Evolutionary conservation across 2,888 invertebrate genomes (phyloP).

Genomic region (Folsomia candida): DNA sequence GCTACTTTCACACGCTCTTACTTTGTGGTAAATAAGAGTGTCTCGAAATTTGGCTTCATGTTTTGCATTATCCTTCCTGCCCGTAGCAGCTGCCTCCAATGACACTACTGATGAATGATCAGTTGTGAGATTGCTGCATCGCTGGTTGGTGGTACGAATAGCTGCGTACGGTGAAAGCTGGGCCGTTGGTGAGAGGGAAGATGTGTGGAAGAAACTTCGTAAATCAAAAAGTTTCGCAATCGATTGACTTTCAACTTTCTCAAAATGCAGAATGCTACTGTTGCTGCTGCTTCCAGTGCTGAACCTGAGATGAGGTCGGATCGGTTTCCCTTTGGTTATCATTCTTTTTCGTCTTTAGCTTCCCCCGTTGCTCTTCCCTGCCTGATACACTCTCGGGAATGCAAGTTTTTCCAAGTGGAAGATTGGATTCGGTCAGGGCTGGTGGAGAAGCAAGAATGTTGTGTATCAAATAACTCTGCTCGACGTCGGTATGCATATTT

Average conservation of each 20-base stretch:
- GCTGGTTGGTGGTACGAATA: neutral
- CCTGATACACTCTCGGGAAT: neutral
- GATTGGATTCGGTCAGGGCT: slow-evolving; percentile 1
- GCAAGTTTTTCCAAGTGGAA: neutral
- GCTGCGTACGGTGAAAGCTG: neutral
- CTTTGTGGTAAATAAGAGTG: too few relatives aligned
- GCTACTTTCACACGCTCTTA: too few relatives aligned
- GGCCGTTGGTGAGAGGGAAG: neutral
- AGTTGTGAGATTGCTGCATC: too few relatives aligned
- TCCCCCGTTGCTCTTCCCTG: neutral
- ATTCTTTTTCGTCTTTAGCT: neutral
- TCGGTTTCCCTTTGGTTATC: neutral
- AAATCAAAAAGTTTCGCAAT: slow-evolving; percentile 20
- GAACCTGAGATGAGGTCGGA: neutral
- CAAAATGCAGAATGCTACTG: slow-evolving; percentile 9
- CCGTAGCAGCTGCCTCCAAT: neutral
- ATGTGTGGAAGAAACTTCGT: slow-evolving; percentile 7
- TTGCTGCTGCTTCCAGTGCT: neutral
- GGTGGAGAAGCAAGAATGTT: neutral
- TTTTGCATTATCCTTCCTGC: neutral
- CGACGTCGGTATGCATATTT: too few relatives aligned
- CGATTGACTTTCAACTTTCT: slow-evolving; percentile 18
- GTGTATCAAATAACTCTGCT: neutral
- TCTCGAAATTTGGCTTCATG: neutral
- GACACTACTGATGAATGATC: neutral